Base-by-base conservation (phyloP, 2,888 invertebrate genomes). In the Sabatieria punctata region DNA sequence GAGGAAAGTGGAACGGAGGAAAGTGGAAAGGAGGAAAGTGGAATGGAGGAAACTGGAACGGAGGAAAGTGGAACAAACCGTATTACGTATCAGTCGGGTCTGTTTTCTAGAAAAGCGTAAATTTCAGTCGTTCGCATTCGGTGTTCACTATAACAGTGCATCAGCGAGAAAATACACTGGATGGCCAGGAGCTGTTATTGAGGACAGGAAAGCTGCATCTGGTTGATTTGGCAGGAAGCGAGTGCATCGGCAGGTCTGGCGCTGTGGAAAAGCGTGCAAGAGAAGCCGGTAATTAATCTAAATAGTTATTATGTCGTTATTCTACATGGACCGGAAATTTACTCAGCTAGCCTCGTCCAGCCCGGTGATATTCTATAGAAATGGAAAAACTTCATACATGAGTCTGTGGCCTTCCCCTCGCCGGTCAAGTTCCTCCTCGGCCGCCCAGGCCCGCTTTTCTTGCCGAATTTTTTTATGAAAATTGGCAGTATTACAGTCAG, bases 131-230 rank as follows among this genome's bases (percentile, higher is more conserved):
- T 22, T 91, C 91, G 0, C 95, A 95, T 69, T 85, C 91, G 0
- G 83, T 95, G 1, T 93, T 95, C 71, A 84, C 88, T 0, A 82
- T 95, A 47, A 82, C 85, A 1, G 80, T 93, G 15, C 84, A 88
- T 66, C 85, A 85, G 59, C 84, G 85, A 53, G 89, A 95, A 64
- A 82, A 79, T 61, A 80, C 80, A 13, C 73, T 80, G 0, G 83
- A 85, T 21, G 89, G 88, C 2, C 88, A 91, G 63, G 88, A 89
- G 63, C 88, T 89, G 63, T 73, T 89, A 51, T 71, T 93, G 11
- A 89, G 88, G 71, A 85, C 82, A 41, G 95, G 93, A 1, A 97
- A 95, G 66, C 73, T 97, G n/a, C 85, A 95, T 73, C 72, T 97
- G 54, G 95, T 73, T 0, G 97, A 97, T 73, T 72, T 97, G 60